Percentiles rank a stretch among this genome's conserved stretches.
phyloP scores from a whole-genome alignment of 2,888 invertebrate genomes.

The Drosophila monieri region DNA sequence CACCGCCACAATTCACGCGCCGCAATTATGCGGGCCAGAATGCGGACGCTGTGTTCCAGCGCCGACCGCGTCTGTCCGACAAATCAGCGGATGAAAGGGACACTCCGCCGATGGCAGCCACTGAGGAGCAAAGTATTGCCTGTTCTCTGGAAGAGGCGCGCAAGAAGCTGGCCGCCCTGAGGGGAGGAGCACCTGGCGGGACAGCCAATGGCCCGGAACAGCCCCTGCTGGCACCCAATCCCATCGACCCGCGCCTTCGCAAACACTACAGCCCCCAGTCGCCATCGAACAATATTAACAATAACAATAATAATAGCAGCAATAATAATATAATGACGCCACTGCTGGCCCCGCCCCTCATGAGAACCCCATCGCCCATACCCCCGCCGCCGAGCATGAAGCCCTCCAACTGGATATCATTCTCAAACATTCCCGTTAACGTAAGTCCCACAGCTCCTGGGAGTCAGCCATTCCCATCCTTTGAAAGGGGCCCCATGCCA shows the following conservation, averaged over 20 bases:
- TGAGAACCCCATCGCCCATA: slow-evolving; percentile 14
- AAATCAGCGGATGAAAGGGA: neutral
- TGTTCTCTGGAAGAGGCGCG: slow-evolving; percentile 55
- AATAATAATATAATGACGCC: neutral
- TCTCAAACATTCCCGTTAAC: slow-evolving; percentile 1
- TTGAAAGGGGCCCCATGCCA: neutral
- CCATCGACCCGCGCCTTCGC: slow-evolving; percentile 33
- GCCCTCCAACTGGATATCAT: slow-evolving; percentile 9
- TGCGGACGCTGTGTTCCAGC: slow-evolving; percentile 1
- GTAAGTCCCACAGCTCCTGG: neutral
- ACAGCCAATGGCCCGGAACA: neutral
- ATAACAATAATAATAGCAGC: neutral
- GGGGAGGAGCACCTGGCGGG: neutral
- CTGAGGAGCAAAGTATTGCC: neutral
- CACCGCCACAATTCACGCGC: neutral
- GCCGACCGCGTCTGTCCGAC: neutral
- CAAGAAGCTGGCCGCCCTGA: slow-evolving; percentile 55
- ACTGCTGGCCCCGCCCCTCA: neutral
- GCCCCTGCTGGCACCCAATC: slow-evolving; percentile 12
- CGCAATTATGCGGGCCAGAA: neutral
- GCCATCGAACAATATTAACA: neutral
- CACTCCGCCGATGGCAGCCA: neutral
- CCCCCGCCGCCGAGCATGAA: slow-evolving; percentile 20
- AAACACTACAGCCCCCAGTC: slow-evolving; percentile 5
- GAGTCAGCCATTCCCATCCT: neutral